Evolutionary conservation across 2,797 vertebrate species (phyloP).

Genomic region (Liasis olivaceus): DNA sequence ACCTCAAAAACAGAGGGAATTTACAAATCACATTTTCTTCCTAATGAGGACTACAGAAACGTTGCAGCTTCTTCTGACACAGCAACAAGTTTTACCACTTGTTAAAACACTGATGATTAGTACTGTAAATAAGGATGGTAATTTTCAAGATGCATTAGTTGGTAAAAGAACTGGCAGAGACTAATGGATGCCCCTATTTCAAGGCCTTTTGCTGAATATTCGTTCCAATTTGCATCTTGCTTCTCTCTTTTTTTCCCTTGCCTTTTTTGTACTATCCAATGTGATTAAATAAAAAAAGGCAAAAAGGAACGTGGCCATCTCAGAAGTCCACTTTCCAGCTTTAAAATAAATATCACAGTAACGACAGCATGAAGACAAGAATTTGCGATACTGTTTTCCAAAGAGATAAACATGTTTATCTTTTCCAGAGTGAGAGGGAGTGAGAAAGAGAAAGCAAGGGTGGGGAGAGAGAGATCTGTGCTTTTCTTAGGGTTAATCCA

Average conservation of each 20-base stretch:
- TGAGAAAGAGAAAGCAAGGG: not conserved
- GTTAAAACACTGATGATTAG: not conserved
- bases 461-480: not conserved
- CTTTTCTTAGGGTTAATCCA: not conserved
- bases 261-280: not conserved
- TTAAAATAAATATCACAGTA: not conserved
- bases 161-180: not conserved
- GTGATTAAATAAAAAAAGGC: not conserved
- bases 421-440: not conserved
- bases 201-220: not conserved
- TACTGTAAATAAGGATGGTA: not conserved
- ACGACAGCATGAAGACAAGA: not conserved
- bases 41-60: not conserved
- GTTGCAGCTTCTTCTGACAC: not conserved
- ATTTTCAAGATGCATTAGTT: not conserved
- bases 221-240: not conserved
- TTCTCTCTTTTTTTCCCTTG: not conserved
- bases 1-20: not conserved
- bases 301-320: not conserved
- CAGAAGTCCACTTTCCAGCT: not conserved
- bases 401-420: not conserved
- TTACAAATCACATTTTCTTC: not conserved
- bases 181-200: not conserved
- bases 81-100: not conserved
- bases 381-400: not conserved